phyloP scores from a whole-genome alignment of 2,888 invertebrate genomes.

The Litoditis marina region DNA sequence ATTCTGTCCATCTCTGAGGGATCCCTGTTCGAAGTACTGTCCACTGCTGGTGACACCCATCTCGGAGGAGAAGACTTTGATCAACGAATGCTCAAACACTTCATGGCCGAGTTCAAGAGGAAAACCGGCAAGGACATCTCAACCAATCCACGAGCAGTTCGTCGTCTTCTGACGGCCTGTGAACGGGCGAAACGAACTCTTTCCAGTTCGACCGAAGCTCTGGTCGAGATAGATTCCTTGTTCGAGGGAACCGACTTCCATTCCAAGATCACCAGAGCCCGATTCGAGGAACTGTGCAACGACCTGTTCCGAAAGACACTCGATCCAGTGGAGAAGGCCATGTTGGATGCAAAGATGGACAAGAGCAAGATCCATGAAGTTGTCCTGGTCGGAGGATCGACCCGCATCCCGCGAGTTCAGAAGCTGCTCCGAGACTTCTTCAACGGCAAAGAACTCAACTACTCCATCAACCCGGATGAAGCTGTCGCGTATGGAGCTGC shows the following conservation, averaged over 20 bases:
- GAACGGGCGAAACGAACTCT: conserved; percentile 70
- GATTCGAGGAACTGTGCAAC: conserved; percentile 93
- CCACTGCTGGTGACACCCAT: conserved; percentile 75
- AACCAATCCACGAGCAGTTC: conserved; percentile 80
- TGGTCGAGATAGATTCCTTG: conserved; percentile 85
- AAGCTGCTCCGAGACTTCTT: conserved; percentile 81
- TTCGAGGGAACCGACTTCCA: conserved; percentile 94
- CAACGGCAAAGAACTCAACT: conserved; percentile 89
- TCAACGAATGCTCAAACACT: conserved; percentile 62
- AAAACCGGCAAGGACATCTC: conserved; percentile 80
- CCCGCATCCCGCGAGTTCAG: conserved; percentile 95
- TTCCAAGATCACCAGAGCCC: conserved; percentile 87
- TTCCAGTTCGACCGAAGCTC: conserved; percentile 67
- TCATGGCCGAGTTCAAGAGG: conserved; percentile 63
- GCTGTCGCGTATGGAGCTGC: conserved; percentile 88
- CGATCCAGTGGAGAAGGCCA: conserved; percentile 92
- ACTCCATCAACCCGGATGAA: conserved; percentile 89
- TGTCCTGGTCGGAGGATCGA: conserved; percentile 82
- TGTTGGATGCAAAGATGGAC: conserved; percentile 92
- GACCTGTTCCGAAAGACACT: conserved; percentile 92
- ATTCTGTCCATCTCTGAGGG: conserved; percentile 45
- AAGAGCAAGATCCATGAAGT: conserved; percentile 68
- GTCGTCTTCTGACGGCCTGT: conserved; percentile 85
- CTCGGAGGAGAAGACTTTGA: conserved; percentile 54
- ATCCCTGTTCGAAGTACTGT: conserved; percentile 40